phyloP scores from a whole-genome alignment of 2,888 invertebrate genomes.

The Synanthedon myopaeformis region DNA sequence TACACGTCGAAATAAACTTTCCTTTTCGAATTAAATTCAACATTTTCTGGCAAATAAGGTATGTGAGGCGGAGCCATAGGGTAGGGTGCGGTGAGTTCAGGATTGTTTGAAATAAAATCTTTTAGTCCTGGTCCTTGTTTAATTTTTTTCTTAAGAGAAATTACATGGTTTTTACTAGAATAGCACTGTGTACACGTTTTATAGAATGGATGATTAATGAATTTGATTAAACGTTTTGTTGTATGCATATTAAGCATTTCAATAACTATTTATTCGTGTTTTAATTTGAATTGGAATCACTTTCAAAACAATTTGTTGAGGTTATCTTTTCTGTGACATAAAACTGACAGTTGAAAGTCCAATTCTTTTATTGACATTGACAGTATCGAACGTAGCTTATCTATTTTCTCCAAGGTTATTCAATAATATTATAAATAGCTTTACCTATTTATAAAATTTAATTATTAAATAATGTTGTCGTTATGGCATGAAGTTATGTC shows the following conservation, averaged over 20 bases:
- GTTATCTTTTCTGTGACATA: no score
- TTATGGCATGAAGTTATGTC: no score
- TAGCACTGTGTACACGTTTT: conserved; percentile 32
- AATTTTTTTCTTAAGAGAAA: conserved; percentile 39
- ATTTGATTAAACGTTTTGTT: conserved; percentile 18
- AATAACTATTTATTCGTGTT: not conserved
- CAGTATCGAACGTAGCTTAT: no score
- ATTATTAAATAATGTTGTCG: no score
- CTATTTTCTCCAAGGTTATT: no score
- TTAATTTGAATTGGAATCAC: no score
- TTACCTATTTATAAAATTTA: no score
- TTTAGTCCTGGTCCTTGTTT: conserved; percentile 67
- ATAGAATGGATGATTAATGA: conserved; percentile 15
- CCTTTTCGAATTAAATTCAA: conserved; percentile 29
- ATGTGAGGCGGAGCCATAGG: conserved; percentile 36
- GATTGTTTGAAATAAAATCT: conserved; percentile 57
- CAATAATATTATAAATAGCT: no score
- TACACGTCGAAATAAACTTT: conserved; percentile 92
- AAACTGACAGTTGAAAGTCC: no score
- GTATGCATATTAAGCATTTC: conserved; percentile 7
- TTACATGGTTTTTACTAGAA: conserved; percentile 20
- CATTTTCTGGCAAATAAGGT: conserved; percentile 41
- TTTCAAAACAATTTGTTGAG: no score
- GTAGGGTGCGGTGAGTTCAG: conserved; percentile 23
- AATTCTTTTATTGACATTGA: no score